Evolutionary conservation across 2,888 invertebrate species (phyloP).

Genomic region (Trisateles emortualis): DNA sequence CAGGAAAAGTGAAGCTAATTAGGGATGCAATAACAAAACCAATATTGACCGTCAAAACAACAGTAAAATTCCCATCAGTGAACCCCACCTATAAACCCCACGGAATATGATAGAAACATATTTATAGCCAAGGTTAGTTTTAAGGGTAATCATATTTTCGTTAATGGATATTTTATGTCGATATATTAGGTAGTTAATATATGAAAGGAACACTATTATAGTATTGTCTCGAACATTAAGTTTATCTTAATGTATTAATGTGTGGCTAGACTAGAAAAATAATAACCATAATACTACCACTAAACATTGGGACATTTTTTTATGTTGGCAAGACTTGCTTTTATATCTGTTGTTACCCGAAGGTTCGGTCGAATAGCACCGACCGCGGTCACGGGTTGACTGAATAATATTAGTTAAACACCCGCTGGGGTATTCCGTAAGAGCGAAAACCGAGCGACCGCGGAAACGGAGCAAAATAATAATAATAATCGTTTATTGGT

Average conservation of each 20-base stretch:
- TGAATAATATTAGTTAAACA: too few relatives aligned
- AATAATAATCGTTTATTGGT: too few relatives aligned
- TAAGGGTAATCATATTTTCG: constrained; percentile 54
- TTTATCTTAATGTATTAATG: constrained; percentile 19
- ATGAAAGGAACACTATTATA: constrained; percentile 39
- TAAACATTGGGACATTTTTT: too few relatives aligned
- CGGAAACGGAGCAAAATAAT: too few relatives aligned
- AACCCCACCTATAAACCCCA: constrained; percentile 64
- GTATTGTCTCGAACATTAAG: constrained; percentile 18
- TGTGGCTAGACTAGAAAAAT: neutral
- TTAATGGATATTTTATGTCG: constrained; percentile 63
- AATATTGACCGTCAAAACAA: constrained; percentile 61
- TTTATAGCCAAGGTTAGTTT: constrained; percentile 59
- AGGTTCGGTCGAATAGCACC: too few relatives aligned
- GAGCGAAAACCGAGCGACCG: too few relatives aligned
- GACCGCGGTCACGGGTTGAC: too few relatives aligned
- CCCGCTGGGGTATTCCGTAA: too few relatives aligned
- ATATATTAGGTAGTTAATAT: constrained; percentile 49
- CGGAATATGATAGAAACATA: constrained; percentile 57
- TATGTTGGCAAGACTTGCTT: too few relatives aligned
- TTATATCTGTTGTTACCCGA: too few relatives aligned
- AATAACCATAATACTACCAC: too few relatives aligned
- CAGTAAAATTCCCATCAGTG: constrained; percentile 62
- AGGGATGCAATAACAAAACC: constrained; percentile 52
- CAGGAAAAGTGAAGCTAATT: constrained; percentile 58